These are phyloP conservation scores for Montipora capricornis DNA, from an alignment of 64 coral and sea anemone genomes.

Conservation along the genomic window DNA sequence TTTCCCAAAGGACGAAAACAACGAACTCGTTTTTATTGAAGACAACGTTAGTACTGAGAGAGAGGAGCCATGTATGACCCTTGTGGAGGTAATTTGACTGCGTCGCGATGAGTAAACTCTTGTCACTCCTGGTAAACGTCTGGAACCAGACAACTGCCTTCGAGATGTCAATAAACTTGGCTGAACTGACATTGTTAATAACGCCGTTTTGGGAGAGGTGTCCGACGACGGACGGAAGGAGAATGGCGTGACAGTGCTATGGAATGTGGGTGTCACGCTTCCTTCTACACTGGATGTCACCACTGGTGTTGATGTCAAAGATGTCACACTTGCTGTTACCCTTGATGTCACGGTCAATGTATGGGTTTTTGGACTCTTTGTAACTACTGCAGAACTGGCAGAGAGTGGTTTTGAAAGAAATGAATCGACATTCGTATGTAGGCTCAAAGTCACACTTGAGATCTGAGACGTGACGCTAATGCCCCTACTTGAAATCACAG, in stretches of 20 bases:
- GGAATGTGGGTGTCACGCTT: background rate
- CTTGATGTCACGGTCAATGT: background rate
- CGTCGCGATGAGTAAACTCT: background rate
- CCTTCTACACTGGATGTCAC: background rate
- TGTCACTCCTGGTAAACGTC: background rate
- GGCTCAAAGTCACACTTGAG: background rate
- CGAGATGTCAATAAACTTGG: background rate
- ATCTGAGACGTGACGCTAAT: background rate
- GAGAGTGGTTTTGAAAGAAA: background rate
- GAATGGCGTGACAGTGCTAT: constrained; percentile 8
- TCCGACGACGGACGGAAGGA: background rate
- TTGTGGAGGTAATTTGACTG: constrained; percentile 1
- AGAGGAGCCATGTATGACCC: background rate
- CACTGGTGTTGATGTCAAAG: background rate
- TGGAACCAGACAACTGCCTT: background rate
- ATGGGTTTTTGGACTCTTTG: background rate
- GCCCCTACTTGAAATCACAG: background rate
- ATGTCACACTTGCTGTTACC: background rate
- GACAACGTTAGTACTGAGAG: background rate
- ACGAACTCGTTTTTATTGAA: background rate
- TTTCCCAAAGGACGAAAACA: background rate
- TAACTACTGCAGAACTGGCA: constrained; percentile 12
- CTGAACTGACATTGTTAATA: background rate
- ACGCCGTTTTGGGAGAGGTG: background rate
- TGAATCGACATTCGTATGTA: background rate